These are phyloP conservation scores for Austrolebias charrua DNA, from an alignment of 2,797 vertebrate species.

Conservation along the genomic window DNA sequence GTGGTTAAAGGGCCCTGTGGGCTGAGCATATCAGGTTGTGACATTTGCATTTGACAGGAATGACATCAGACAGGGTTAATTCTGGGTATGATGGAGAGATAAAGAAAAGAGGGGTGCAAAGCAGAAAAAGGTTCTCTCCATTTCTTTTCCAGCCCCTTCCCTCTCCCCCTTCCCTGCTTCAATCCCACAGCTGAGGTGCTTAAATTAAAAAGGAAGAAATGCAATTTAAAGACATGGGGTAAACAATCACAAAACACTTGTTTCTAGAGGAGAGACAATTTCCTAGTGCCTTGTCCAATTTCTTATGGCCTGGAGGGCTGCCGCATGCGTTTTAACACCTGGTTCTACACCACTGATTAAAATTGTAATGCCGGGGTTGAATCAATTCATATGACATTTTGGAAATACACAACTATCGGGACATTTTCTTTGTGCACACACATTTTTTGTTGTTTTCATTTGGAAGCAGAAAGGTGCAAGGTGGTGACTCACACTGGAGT, in stretches of 20 bases:
- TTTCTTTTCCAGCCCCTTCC: slow-evolving; percentile 36
- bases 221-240: slow-evolving; percentile 93
- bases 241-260: slow-evolving; percentile 87
- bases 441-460: slow-evolving; percentile 65
- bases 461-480: slow-evolving; percentile 66
- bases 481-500: slow-evolving; percentile 53
- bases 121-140: slow-evolving; percentile 61
- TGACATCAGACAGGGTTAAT: slow-evolving; percentile 83
- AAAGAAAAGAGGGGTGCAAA: slow-evolving; percentile 33
- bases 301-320: slow-evolving; percentile 81
- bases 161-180: slow-evolving; percentile 54
- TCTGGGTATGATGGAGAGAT: slow-evolving; percentile 77
- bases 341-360: slow-evolving; percentile 88
- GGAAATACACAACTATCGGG: slow-evolving; percentile 79
- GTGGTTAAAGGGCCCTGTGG: slow-evolving; percentile 77
- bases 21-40: slow-evolving; percentile 83
- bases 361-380: slow-evolving; percentile 84
- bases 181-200: slow-evolving; percentile 78
- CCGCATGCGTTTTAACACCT: slow-evolving; percentile 83
- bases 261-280: slow-evolving; percentile 84
- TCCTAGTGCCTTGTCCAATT: slow-evolving; percentile 86
- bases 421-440: slow-evolving; percentile 53
- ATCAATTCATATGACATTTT: slow-evolving; percentile 88
- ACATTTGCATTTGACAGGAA: slow-evolving; percentile 84
- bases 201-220: slow-evolving; percentile 88